Conservation (phyloP, 2,113 vertebrate genomes). For the Pheucticus melanocephalus region DNA sequence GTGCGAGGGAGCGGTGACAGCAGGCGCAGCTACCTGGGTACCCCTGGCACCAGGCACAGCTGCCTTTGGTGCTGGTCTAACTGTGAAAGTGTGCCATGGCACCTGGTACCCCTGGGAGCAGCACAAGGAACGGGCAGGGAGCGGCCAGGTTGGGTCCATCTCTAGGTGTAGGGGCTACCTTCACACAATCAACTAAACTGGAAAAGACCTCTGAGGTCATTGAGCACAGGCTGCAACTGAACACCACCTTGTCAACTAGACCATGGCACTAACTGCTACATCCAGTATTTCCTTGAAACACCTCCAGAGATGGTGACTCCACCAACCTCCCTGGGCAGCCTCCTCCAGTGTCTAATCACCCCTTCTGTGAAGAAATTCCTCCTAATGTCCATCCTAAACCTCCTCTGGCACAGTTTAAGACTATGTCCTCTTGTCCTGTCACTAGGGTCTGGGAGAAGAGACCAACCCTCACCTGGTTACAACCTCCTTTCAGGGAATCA, state of each 20-base stretch:
- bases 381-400: neutral
- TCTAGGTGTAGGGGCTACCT: neutral
- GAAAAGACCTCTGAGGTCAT: neutral
- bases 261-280: too few species aligned
- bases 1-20: neutral
- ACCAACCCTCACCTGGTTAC: neutral
- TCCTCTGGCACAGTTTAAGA: neutral
- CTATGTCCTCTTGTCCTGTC: neutral
- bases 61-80: neutral
- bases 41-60: too few species aligned
- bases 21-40: neutral
- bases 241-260: neutral
- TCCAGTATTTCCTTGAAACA: neutral
- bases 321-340: neutral
- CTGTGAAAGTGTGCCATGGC: accelerated
- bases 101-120: accelerated
- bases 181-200: neutral
- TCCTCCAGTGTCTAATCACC: neutral
- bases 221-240: accelerated
- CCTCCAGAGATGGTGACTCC: too few species aligned
- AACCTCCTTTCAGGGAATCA: neutral
- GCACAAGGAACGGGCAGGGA: neutral
- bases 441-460: neutral
- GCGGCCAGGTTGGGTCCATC: accelerated
- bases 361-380: neutral